Percentiles rank a stretch among this genome's conserved stretches.
These are phyloP conservation scores for Pteruthius melanotis DNA, from an alignment of 2,113 vertebrate genomes.

Conservation along the genomic window DNA sequence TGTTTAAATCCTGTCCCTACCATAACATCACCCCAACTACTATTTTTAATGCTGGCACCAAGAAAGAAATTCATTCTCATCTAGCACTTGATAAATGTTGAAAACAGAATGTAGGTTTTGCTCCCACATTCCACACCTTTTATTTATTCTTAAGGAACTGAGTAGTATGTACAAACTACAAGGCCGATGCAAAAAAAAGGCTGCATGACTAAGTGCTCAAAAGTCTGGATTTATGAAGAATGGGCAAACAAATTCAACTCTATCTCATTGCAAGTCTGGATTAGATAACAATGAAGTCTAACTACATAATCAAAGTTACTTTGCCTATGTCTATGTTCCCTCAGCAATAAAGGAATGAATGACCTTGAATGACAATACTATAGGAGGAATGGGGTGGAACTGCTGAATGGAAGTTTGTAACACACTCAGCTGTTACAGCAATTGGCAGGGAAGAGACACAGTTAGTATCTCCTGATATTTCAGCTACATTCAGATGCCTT, in stretches of 20 bases:
- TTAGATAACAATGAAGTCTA: not conserved
- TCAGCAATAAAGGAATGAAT: not conserved
- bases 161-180: not conserved
- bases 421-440: not conserved
- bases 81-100: not conserved
- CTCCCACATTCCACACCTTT: not conserved
- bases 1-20: not conserved
- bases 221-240: not conserved
- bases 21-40: not conserved
- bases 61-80: not conserved
- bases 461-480: not conserved
- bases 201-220: not conserved
- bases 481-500: not conserved
- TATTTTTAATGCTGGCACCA: not conserved
- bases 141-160: not conserved
- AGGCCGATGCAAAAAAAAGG: not conserved
- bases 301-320: slow-evolving; percentile 11
- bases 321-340: not conserved
- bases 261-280: not conserved
- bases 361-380: not conserved
- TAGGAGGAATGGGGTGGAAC: not conserved
- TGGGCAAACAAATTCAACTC: not conserved
- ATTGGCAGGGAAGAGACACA: not conserved
- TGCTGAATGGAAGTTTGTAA: not conserved
- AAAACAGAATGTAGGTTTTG: not conserved